Percentiles rank a stretch among this genome's conserved stretches.
Conservation (phyloP, 2,888 invertebrate genomes). For the Acholoe squamosa region DNA sequence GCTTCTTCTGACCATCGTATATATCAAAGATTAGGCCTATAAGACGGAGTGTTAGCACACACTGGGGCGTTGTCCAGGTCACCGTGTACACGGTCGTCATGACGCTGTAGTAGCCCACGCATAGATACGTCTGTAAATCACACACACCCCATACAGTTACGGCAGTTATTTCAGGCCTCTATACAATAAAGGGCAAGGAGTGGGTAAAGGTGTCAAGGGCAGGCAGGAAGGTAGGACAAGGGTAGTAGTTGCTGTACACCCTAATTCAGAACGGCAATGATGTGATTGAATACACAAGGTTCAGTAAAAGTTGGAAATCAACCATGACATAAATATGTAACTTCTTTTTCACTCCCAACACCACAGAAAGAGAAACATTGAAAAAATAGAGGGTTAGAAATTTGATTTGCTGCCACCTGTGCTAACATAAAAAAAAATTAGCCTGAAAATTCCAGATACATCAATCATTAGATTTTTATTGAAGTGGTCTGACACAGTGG, state of each 20-base stretch:
- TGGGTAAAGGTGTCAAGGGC: neutral
- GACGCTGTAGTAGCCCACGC: constrained; percentile 68
- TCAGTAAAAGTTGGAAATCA: too few species aligned
- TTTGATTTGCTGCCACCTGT: too few species aligned
- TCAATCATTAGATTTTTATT: too few species aligned
- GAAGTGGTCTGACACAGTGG: too few species aligned
- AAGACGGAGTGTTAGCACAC: constrained; percentile 94
- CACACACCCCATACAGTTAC: constrained; percentile 25
- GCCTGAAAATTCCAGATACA: too few species aligned
- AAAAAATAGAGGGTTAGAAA: too few species aligned
- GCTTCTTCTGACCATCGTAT: constrained; percentile 76
- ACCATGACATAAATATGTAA: too few species aligned
- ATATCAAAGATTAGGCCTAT: constrained; percentile 91
- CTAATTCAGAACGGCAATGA: too few species aligned
- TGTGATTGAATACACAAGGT: too few species aligned
- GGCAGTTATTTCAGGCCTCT: neutral
- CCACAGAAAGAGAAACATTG: too few species aligned
- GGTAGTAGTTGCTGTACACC: neutral
- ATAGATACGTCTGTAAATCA: constrained; percentile 69
- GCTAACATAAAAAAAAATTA: too few species aligned
- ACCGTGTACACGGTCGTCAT: constrained; percentile 62
- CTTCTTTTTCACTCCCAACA: too few species aligned
- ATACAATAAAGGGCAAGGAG: neutral
- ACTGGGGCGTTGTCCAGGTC: constrained; percentile 99
- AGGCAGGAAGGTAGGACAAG: neutral